Conservation (phyloP, 2,797 vertebrate genomes). For the Scomberomorus guttatus region DNA sequence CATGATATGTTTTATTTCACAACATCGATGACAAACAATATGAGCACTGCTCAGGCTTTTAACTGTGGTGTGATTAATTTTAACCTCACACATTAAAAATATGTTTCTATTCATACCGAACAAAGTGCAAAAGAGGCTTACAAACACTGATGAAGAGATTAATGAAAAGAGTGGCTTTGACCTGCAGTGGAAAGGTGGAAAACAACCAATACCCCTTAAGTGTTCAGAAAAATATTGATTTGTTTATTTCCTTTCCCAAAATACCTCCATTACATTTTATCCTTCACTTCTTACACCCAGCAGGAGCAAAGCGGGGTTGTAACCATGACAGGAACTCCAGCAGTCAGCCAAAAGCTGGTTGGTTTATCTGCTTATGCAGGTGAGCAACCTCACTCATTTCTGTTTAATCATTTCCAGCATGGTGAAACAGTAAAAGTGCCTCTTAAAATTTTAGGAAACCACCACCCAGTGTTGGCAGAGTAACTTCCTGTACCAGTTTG, state of each 20-base stretch:
- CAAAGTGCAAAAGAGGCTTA: not conserved
- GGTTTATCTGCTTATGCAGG: not conserved
- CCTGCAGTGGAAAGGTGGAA: not conserved
- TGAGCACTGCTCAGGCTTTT: not conserved
- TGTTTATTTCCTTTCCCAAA: not conserved
- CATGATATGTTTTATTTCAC: not conserved
- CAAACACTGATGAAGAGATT: not conserved
- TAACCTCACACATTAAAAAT: not conserved
- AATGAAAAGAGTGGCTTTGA: not conserved
- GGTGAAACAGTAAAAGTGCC: slow-evolving; percentile 16
- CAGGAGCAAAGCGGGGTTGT: not conserved
- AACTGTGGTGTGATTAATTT: not conserved
- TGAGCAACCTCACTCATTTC: slow-evolving; percentile 1
- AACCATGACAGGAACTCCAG: not conserved
- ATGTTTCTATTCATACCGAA: not conserved
- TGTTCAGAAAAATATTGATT: not conserved
- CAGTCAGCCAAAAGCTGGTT: not conserved
- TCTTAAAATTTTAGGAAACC: slow-evolving; percentile 31
- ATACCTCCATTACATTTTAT: not conserved
- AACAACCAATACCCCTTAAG: not conserved
- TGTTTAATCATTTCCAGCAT: slow-evolving; percentile 19
- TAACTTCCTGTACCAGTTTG: slow-evolving; percentile 44
- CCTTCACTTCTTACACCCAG: not conserved
- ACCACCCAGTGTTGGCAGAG: slow-evolving; percentile 12
- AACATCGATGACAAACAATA: not conserved